Conservation (phyloP, 2,888 invertebrate species). For the Chydorus sphaericus region DNA sequence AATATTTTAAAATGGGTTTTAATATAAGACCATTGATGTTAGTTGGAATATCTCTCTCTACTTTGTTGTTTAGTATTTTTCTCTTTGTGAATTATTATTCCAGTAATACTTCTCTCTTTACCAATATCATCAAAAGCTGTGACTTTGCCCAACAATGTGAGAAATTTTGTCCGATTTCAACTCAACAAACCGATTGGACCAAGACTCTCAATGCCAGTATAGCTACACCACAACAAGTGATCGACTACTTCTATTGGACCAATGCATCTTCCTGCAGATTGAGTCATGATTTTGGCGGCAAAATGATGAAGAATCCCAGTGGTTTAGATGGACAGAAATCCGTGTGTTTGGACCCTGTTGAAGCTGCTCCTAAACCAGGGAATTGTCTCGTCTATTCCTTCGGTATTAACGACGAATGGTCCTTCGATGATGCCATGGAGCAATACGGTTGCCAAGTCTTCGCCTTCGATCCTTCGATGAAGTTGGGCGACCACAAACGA, state of each 20-base stretch:
- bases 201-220: not conserved
- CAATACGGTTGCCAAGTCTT: conserved; percentile 3
- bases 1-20: too few relatives aligned
- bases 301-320: not conserved
- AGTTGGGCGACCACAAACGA: not conserved
- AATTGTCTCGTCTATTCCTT: conserved; percentile 1
- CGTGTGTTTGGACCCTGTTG: not conserved
- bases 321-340: conserved; percentile 2
- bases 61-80: too few relatives aligned
- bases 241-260: not conserved
- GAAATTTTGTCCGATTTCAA: too few relatives aligned
- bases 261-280: not conserved
- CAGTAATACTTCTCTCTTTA: too few relatives aligned
- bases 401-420: conserved; percentile 9
- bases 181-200: conserved; percentile 1
- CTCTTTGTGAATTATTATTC: too few relatives aligned
- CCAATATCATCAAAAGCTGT: too few relatives aligned
- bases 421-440: conserved; percentile 1
- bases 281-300: not conserved
- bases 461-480: conserved; percentile 7
- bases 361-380: not conserved
- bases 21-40: too few relatives aligned
- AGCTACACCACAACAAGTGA: not conserved
- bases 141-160: too few relatives aligned
- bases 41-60: too few relatives aligned